These are phyloP conservation scores for Addax nasomaculatus DNA, from an alignment of 2,113 vertebrate species.

Conservation along the genomic window DNA sequence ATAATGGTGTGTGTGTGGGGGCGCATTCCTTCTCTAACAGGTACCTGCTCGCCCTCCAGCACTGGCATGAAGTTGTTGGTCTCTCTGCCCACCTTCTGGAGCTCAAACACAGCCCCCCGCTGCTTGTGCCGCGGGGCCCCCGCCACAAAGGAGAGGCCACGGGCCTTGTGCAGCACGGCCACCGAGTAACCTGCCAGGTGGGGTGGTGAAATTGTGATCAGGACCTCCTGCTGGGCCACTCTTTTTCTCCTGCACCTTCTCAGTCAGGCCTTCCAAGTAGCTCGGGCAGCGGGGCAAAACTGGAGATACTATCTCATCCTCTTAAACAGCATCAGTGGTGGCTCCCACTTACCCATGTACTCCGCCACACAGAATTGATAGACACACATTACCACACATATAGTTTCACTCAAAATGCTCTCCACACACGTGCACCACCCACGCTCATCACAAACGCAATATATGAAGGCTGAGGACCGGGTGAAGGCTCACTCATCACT, in stretches of 20 bases:
- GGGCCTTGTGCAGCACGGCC: constrained; percentile 38
- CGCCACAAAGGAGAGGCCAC: constrained; percentile 66
- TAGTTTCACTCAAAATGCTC: neutral
- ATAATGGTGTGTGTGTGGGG: neutral
- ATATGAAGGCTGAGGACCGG: neutral
- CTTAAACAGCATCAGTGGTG: neutral
- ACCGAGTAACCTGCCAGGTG: constrained; percentile 80
- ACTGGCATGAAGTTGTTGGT: constrained; percentile 45
- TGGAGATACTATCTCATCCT: neutral
- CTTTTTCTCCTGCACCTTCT: neutral
- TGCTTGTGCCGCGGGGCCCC: constrained; percentile 81
- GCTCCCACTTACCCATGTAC: neutral
- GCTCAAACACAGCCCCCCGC: constrained; percentile 79
- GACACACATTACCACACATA: neutral
- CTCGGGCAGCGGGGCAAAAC: neutral
- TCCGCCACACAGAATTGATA: neutral
- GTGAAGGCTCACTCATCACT: neutral
- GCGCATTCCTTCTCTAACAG: neutral
- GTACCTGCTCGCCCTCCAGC: constrained; percentile 84
- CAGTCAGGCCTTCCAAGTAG: neutral
- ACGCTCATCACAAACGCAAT: neutral
- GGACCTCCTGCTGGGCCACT: neutral
- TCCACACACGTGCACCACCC: neutral
- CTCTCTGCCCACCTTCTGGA: constrained; percentile 41
- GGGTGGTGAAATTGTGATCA: neutral